Evolutionary conservation across 2,113 vertebrate species (phyloP), one percentile per base, ranked within the genome.

Genomic region (Calidris pygmaea): DNA sequence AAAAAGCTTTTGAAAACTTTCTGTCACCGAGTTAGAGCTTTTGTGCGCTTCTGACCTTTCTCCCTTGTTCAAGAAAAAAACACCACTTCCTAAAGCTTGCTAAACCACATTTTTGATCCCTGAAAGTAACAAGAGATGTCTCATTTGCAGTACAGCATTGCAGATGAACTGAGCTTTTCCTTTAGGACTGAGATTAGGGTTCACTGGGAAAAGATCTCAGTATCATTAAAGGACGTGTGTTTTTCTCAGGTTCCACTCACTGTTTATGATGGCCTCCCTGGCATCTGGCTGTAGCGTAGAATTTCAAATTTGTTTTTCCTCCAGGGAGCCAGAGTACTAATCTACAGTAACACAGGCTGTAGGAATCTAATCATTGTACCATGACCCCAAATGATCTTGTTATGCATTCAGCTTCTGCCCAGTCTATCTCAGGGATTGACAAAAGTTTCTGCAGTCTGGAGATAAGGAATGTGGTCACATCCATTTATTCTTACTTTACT

Each of bases 221-320:
- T 58, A 30, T 41, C 32, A 87, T 59, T 55, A 76, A 93, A 91
- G 18, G 71, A 91, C 0, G 0, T 2, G 2, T 82, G 37, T 63
- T 95, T 93, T 89, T 34, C 81, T 85, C 45, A 3, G 3, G 70
- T 92, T 85, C 67, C 67, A 26, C 63, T 43, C 16, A 15, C 73
- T 79, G 87, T 82, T 95, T 94, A 52, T 70, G 63, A 93, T 80
- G 95, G 87, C 37, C 81, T 12, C 74, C 48, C 50, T 83, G 81
- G 84, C 84, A 93, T 95, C 84, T 92, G 92, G 62, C 80, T 93
- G 62, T 59, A 92, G 41, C 0, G 0, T 55, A 76, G 92, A 93
- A 95, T 96, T 95, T 95, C 86, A 94, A 87, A 97, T 96, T 94
- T 96, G 96, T 95, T 96, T 96, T 97, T 93, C 91, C 96, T 94